These are phyloP conservation scores for Noturus placidus DNA, from an alignment of 2,113 vertebrate species.

Conservation along the genomic window DNA sequence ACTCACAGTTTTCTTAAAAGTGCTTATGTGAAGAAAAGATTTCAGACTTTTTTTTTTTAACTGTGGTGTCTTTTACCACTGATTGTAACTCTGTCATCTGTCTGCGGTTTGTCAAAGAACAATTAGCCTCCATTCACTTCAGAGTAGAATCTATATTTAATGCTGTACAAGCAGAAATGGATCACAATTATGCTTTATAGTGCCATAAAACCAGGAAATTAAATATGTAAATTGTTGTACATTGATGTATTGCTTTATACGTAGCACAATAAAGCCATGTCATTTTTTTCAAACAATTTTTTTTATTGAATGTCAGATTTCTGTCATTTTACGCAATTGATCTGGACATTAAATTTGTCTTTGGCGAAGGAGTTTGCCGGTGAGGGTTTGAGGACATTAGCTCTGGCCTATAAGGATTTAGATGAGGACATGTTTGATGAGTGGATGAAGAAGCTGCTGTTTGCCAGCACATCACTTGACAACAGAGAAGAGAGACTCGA, in stretches of 20 bases:
- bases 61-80: constrained; percentile 12
- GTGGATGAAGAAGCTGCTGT: constrained; percentile 72
- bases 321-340: neutral
- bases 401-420: constrained; percentile 74
- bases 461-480: constrained; percentile 60
- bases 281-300: no score
- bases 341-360: neutral
- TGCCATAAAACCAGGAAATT: neutral
- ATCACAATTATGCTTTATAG: neutral
- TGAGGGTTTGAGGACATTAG: constrained; percentile 76
- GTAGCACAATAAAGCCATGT: neutral
- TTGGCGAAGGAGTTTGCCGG: constrained; percentile 74
- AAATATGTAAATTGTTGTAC: neutral
- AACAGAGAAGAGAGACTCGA: constrained; percentile 67
- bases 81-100: constrained; percentile 6
- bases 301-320: neutral
- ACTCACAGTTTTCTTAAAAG: neutral
- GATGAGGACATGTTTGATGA: constrained; percentile 72
- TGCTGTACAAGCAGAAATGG: constrained; percentile 4
- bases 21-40: neutral
- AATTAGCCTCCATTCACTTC: constrained; percentile 24
- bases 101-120: constrained; percentile 20
- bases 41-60: neutral
- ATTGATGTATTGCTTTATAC: neutral
- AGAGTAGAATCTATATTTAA: constrained; percentile 21